Evolutionary conservation across 1,140 invertebrate genomes (phyloP).

Genomic region (Oryctes rhinoceros): DNA sequence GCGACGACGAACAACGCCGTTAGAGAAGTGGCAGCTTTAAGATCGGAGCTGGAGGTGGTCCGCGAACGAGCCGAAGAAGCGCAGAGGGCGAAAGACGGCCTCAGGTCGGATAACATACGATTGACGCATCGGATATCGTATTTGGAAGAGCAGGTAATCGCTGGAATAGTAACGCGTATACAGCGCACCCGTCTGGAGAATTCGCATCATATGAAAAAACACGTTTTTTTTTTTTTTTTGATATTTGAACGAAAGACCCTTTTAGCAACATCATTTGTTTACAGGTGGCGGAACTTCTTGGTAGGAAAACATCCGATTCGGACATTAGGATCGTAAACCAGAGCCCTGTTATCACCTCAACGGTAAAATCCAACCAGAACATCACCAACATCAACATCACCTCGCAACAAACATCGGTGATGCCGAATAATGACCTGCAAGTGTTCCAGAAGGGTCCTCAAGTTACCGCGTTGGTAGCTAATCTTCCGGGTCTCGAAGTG

Average conservation of each 20-base stretch:
- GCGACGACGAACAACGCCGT: constrained; percentile 42
- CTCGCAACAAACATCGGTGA: constrained; percentile 49
- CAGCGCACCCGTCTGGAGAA: too few relatives aligned
- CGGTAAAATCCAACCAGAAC: constrained; percentile 66
- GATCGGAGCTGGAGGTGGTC: constrained; percentile 65
- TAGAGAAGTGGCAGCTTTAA: constrained; percentile 60
- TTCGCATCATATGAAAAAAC: too few relatives aligned
- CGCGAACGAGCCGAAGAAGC: constrained; percentile 69
- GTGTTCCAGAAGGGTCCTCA: constrained; percentile 72
- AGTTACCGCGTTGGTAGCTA: constrained; percentile 65
- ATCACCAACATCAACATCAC: constrained; percentile 70
- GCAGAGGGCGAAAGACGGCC: constrained; percentile 68
- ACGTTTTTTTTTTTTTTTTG: too few relatives aligned
- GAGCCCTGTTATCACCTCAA: constrained; percentile 55
- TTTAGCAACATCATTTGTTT: constrained; percentile 40
- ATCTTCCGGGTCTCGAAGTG: constrained; percentile 67
- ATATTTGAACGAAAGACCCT: neutral
- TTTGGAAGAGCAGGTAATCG: constrained; percentile 82
- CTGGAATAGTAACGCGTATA: neutral
- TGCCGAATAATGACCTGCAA: constrained; percentile 62
- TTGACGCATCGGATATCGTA: constrained; percentile 88
- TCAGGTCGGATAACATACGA: constrained; percentile 81
- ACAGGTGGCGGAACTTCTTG: constrained; percentile 57
- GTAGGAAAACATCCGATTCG: constrained; percentile 46
- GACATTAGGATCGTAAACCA: constrained; percentile 49